A percentile compares a stretch with the other conserved stretches of the same genome.
phyloP scores from a whole-genome alignment of 2,113 vertebrate genomes.

The Blennius ocellaris region DNA sequence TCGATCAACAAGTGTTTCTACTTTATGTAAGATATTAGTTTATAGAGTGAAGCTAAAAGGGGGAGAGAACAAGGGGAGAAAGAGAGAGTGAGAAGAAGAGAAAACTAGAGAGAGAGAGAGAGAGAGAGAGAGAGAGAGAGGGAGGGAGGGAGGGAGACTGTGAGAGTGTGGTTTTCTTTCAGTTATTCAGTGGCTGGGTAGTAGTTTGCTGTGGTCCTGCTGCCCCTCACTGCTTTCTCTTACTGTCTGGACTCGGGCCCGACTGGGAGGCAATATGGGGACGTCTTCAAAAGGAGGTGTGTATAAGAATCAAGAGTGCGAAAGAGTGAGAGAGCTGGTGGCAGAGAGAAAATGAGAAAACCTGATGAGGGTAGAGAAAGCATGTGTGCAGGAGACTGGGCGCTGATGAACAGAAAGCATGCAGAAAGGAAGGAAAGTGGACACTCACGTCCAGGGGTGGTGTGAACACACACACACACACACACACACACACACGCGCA shows the following conservation, averaged over 20 bases:
- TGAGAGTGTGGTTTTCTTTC: constrained; percentile 63
- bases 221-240: constrained; percentile 54
- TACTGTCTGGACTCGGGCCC: constrained; percentile 62
- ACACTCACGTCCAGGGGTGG: too few species aligned
- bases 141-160: constrained; percentile 44
- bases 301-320: constrained; percentile 27
- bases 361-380: constrained; percentile 14
- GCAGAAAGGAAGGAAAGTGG: too few species aligned
- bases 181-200: constrained; percentile 59
- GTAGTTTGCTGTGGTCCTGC: constrained; percentile 51
- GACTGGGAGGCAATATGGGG: constrained; percentile 66
- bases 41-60: not conserved
- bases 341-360: constrained; percentile 6
- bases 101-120: constrained; percentile 40
- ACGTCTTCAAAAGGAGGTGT: constrained; percentile 70
- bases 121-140: constrained; percentile 33
- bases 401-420: too few species aligned
- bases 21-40: constrained; percentile 14
- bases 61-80: constrained; percentile 11
- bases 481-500: too few species aligned
- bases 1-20: constrained; percentile 23
- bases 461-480: too few species aligned
- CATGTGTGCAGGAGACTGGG: not conserved
- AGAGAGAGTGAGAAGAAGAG: not conserved
- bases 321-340: not conserved